A percentile compares a stretch with the other conserved stretches of the same genome.
These are phyloP conservation scores for Leptinotarsa texana DNA, from an alignment of 1,140 invertebrate genomes.

Conservation along the genomic window DNA sequence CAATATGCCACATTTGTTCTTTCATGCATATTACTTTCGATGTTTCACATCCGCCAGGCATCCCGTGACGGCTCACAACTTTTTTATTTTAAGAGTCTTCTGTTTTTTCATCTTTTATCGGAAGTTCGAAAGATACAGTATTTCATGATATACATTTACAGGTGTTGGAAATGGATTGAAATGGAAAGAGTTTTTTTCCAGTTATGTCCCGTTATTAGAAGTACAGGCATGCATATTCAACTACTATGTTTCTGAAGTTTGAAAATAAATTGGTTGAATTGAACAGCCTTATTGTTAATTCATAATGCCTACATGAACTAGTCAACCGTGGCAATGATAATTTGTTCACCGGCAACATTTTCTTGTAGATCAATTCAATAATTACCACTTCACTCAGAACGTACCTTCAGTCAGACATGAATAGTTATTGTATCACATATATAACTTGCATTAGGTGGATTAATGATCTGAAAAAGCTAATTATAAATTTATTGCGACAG, in stretches of 20 bases:
- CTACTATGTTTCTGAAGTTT: not conserved
- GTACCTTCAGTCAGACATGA: not conserved
- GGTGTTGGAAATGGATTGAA: too few species aligned
- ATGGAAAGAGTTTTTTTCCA: too few species aligned
- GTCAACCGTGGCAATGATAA: not conserved
- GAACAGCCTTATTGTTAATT: not conserved
- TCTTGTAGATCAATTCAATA: not conserved
- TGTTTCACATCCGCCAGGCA: too few species aligned
- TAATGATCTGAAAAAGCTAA: not conserved
- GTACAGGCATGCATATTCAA: too few species aligned
- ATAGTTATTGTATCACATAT: not conserved
- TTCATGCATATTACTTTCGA: too few species aligned
- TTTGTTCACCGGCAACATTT: not conserved
- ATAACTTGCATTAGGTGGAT: not conserved
- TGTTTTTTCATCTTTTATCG: too few species aligned
- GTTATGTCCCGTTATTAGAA: too few species aligned
- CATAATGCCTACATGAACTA: not conserved
- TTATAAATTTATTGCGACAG: not conserved
- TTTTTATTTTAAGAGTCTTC: too few species aligned
- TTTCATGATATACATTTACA: too few species aligned
- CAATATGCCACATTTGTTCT: too few species aligned
- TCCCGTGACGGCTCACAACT: too few species aligned
- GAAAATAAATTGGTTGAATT: not conserved
- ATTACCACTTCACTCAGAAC: not conserved
- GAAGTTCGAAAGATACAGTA: too few species aligned